A percentile compares a stretch with the other conserved stretches of the same genome.
These are phyloP conservation scores for Fukomys damarensis DNA, from an alignment of 2,113 vertebrate genomes.

Conservation along the genomic window DNA sequence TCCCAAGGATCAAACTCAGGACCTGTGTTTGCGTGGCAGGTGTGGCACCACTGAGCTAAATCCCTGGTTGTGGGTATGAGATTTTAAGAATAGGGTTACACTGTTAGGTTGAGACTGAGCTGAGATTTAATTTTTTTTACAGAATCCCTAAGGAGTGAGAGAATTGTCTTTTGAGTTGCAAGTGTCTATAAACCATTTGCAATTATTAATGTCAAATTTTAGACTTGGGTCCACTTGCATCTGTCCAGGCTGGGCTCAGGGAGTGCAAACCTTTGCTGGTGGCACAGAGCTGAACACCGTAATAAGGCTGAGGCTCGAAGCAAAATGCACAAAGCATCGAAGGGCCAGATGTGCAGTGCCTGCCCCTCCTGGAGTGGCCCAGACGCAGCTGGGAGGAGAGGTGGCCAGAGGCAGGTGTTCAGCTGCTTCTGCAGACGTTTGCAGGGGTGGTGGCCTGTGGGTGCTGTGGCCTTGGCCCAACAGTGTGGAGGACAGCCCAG, in stretches of 20 bases:
- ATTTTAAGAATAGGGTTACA: background rate
- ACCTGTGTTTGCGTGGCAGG: too few relatives aligned
- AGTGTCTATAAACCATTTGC: background rate
- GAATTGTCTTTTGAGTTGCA: background rate
- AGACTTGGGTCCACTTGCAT: too few relatives aligned
- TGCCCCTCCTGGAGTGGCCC: background rate
- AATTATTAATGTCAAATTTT: background rate
- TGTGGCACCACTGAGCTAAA: too few relatives aligned
- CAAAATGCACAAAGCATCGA: background rate
- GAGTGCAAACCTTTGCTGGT: background rate
- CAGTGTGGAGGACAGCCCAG: background rate
- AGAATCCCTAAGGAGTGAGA: background rate
- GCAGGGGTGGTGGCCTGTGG: accelerated
- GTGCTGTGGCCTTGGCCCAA: background rate
- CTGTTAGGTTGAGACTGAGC: background rate
- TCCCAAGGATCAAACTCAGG: too few relatives aligned
- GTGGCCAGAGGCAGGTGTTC: background rate
- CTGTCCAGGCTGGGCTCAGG: background rate
- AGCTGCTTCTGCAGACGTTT: background rate
- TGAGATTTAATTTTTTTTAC: background rate
- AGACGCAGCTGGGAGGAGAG: background rate
- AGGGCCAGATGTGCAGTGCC: background rate
- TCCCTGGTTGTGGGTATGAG: too few relatives aligned
- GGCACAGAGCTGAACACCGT: background rate
- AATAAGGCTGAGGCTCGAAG: background rate